Evolutionary conservation across 2,797 vertebrate species (phyloP).

Genomic region (Notolabrus celidotus): DNA sequence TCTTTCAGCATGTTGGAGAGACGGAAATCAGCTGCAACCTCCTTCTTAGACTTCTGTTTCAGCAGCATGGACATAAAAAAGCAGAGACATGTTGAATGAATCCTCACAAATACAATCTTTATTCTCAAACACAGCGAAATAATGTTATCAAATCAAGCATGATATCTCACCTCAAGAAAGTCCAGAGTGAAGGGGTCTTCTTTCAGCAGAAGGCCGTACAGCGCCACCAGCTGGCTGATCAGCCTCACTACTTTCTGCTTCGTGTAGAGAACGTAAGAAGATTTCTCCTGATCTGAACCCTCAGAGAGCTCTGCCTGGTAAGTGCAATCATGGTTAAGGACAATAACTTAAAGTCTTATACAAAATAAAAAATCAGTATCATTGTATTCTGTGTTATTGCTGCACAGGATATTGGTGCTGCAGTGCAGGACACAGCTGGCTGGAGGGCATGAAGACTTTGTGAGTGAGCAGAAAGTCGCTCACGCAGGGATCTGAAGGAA

Average conservation of each 20-base stretch:
- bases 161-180: conserved; percentile 90
- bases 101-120: neutral
- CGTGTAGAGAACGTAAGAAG: conserved; percentile 86
- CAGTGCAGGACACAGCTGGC: conserved; percentile 90
- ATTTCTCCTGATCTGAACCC: conserved; percentile 91
- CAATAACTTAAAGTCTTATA: neutral
- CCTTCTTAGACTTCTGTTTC: conserved; percentile 88
- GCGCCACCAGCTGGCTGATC: conserved; percentile 91
- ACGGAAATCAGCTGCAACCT: conserved; percentile 86
- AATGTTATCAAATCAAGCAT: neutral
- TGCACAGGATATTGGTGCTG: conserved; percentile 93
- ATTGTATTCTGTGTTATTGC: neutral
- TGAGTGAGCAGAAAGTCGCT: conserved; percentile 95
- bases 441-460: conserved; percentile 93
- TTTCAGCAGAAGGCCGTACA: conserved; percentile 88
- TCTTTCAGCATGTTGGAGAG: conserved; percentile 87
- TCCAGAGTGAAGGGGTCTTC: conserved; percentile 85
- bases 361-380: neutral
- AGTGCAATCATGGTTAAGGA: conserved; percentile 87
- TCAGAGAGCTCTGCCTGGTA: conserved; percentile 89
- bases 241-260: conserved; percentile 93
- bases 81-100: neutral
- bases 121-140: neutral
- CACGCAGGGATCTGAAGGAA: conserved; percentile 88
- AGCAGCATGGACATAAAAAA: neutral